Conservation (phyloP, 2,888 invertebrate species). For the Hypolimnas misippus region DNA sequence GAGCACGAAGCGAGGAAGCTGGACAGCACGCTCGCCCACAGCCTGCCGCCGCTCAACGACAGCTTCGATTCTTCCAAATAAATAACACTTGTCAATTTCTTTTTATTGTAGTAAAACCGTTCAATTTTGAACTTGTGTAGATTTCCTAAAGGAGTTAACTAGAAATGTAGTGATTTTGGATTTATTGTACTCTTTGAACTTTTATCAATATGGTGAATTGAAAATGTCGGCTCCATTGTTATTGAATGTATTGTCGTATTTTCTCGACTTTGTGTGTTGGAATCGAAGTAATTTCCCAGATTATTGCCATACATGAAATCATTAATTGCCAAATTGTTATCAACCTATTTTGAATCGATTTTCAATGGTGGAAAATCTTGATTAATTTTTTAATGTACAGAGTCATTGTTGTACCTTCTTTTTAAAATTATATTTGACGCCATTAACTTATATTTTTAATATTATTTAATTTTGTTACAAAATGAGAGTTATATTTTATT, state of each 20-base stretch:
- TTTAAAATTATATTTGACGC: no score
- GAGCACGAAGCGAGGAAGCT: slow-evolving; percentile 94
- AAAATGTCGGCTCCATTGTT: neutral
- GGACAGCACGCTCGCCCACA: slow-evolving; percentile 85
- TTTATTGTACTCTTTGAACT: neutral
- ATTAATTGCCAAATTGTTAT: no score
- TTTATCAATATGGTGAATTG: neutral
- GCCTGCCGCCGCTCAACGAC: slow-evolving; percentile 83
- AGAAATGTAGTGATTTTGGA: neutral
- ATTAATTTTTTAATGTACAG: no score
- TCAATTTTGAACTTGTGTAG: slow-evolving; percentile 11
- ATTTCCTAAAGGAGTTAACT: neutral
- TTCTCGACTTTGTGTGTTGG: slow-evolving; percentile 3
- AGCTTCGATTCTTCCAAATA: slow-evolving; percentile 80
- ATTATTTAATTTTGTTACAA: no score
- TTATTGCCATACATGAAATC: neutral
- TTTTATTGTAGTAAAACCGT: neutral
- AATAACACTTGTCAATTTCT: slow-evolving; percentile 24
- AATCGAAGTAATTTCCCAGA: slow-evolving; percentile 10
- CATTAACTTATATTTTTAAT: no score
- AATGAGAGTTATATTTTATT: no score
- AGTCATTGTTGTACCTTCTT: no score
- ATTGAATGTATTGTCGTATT: slow-evolving; percentile 3
- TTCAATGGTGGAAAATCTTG: no score
- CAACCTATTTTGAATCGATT: no score